A percentile compares a stretch with the other conserved stretches of the same genome.
Conservation (phyloP, 1,140 invertebrate genomes). For the Portunus trituberculatus region DNA sequence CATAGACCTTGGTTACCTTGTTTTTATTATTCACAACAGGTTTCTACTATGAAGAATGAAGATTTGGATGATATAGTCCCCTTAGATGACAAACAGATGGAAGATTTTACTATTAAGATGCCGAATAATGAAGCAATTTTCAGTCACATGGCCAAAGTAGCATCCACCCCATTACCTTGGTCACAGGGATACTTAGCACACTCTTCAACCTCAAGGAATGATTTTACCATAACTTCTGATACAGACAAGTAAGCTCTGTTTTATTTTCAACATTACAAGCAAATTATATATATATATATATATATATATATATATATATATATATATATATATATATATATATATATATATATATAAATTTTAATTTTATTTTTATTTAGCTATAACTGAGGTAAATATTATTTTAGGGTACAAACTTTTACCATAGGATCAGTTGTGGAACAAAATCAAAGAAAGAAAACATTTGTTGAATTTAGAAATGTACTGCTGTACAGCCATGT, state of each 20-base stretch:
- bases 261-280: background rate
- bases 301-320: too few relatives aligned
- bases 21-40: background rate
- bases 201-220: conserved; percentile 42
- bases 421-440: too few relatives aligned
- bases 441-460: too few relatives aligned
- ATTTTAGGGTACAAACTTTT: too few relatives aligned
- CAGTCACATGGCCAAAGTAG: conserved; percentile 70
- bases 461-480: too few relatives aligned
- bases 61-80: conserved; percentile 56
- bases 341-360: too few relatives aligned
- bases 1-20: too few relatives aligned
- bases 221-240: conserved; percentile 65
- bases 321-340: too few relatives aligned
- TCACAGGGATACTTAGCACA: conserved; percentile 41
- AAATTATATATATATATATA: too few relatives aligned
- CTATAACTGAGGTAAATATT: too few relatives aligned
- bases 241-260: conserved; percentile 26
- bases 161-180: conserved; percentile 72
- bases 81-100: conserved; percentile 70
- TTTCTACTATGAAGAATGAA: conserved; percentile 42
- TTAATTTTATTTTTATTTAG: too few relatives aligned
- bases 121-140: conserved; percentile 77
- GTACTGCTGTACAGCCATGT: too few relatives aligned
- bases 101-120: conserved; percentile 78